Percentiles rank a stretch among this genome's conserved stretches.
These are phyloP conservation scores for Brachionus asplanchnoidis DNA, from an alignment of 1,140 invertebrate species.

Conservation along the genomic window DNA sequence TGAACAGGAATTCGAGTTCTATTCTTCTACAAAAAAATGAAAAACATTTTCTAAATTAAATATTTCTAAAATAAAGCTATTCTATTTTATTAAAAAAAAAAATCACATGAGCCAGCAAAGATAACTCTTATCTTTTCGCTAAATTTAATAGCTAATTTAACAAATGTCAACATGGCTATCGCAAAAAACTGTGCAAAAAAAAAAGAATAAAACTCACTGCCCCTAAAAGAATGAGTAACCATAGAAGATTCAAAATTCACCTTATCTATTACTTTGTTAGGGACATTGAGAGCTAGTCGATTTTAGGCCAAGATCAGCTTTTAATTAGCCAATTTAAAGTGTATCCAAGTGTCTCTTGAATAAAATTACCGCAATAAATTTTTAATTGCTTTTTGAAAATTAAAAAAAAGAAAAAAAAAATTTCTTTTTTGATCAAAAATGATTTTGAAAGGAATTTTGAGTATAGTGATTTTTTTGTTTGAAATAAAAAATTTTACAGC, in stretches of 20 bases:
- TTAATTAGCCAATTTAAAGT: neutral
- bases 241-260: no score
- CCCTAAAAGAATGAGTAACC: neutral
- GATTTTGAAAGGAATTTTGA: neutral
- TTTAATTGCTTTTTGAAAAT: neutral
- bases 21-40: neutral
- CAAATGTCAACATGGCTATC: neutral
- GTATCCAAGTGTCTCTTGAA: neutral
- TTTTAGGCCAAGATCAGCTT: neutral
- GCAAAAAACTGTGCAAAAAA: neutral
- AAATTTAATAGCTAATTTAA: neutral
- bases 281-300: neutral
- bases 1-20: neutral
- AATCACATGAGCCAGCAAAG: neutral
- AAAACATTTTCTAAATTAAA: neutral
- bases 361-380: conserved; percentile 22
- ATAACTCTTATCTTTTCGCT: neutral
- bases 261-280: neutral
- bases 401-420: neutral
- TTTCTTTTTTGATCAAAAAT: neutral
- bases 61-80: neutral
- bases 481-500: neutral
- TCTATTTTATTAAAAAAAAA: neutral
- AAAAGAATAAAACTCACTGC: neutral
- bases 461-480: neutral